Evolutionary conservation across 2,888 invertebrate species (phyloP).

Genomic region (Lithodes maja): DNA sequence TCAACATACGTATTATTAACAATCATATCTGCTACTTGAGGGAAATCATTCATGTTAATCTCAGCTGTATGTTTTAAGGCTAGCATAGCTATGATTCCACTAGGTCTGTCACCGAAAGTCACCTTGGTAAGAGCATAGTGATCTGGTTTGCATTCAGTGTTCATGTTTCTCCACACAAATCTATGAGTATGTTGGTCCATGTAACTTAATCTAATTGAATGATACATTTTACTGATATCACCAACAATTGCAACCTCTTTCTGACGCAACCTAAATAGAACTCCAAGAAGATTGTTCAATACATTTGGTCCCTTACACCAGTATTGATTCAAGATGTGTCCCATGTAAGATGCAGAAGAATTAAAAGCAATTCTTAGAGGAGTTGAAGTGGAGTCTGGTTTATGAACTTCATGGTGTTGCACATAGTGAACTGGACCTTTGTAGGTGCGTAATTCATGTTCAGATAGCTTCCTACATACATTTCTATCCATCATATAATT

Average conservation of each 20-base stretch:
- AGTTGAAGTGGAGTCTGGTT: conserved; percentile 26
- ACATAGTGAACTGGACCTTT: conserved; percentile 41
- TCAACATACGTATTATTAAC: not conserved
- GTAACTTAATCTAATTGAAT: not conserved
- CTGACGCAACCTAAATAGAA: conserved; percentile 38
- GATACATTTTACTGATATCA: conserved; percentile 42
- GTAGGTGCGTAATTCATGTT: not conserved
- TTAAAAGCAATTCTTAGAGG: conserved; percentile 40
- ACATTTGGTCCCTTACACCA: conserved; percentile 41
- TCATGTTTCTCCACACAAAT: conserved; percentile 42
- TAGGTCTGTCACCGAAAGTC: conserved; percentile 48
- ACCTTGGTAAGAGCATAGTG: conserved; percentile 40
- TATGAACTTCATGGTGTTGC: conserved; percentile 30
- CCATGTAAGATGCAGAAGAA: conserved; percentile 31
- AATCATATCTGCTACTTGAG: conserved; percentile 19
- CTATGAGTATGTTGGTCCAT: conserved; percentile 38
- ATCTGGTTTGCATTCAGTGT: conserved; percentile 3
- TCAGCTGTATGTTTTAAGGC: conserved; percentile 27
- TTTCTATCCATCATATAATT: conserved; percentile 33
- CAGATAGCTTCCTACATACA: conserved; percentile 25
- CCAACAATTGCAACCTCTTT: conserved; percentile 21
- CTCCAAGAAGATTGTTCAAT: conserved; percentile 26
- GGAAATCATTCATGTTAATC: not conserved
- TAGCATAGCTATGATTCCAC: conserved; percentile 27
- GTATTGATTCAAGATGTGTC: conserved; percentile 12